These are phyloP conservation scores for Struthidea cinerea DNA, from an alignment of 2,113 vertebrate species.

Conservation along the genomic window DNA sequence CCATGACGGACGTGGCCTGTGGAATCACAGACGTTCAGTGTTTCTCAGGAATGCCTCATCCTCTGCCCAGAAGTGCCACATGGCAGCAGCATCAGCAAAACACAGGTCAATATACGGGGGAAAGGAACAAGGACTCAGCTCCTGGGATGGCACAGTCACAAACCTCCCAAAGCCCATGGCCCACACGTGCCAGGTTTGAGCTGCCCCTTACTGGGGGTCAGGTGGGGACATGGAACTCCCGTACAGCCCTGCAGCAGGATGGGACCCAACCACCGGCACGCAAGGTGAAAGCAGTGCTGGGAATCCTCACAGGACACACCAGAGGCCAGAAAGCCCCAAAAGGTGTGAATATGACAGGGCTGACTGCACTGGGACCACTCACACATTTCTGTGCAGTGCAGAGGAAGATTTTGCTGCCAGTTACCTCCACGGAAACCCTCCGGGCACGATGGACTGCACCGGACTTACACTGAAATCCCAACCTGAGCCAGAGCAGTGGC, in stretches of 20 bases:
- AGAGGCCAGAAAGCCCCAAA: not conserved
- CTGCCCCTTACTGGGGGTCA: not conserved
- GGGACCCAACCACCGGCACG: fast-evolving
- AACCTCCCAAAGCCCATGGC: not conserved
- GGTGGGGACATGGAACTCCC: fast-evolving
- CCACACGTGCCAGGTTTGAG: fast-evolving
- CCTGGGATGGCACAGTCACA: fast-evolving
- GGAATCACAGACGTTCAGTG: fast-evolving
- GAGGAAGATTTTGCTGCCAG: not conserved
- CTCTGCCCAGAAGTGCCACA: not conserved
- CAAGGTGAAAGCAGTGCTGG: not conserved
- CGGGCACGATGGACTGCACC: not conserved
- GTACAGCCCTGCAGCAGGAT: fast-evolving
- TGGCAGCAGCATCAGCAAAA: not conserved
- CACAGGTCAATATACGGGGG: fast-evolving
- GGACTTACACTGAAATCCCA: not conserved
- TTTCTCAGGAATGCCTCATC: not conserved
- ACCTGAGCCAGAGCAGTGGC: not conserved
- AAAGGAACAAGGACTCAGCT: not conserved
- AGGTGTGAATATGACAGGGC: not conserved
- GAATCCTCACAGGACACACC: not conserved
- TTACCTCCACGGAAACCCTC: not conserved
- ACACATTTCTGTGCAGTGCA: not conserved
- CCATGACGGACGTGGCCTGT: not conserved
- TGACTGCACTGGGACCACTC: not conserved